Evolutionary conservation across 2,113 vertebrate genomes (phyloP).

Genomic region (Cynopterus brachyotis): DNA sequence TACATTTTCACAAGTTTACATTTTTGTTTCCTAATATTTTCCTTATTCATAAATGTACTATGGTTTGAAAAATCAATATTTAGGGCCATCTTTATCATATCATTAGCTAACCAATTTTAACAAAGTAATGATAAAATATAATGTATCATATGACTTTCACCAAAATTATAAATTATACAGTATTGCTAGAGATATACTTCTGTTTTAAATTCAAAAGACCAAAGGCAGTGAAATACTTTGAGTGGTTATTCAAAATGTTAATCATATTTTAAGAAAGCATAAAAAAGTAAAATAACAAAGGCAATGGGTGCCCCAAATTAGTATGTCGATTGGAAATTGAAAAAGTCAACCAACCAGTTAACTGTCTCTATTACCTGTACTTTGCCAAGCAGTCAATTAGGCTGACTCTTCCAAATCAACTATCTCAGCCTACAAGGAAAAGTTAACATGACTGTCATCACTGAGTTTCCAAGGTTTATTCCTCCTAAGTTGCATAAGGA

Average conservation of each 20-base stretch:
- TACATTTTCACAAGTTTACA: not conserved
- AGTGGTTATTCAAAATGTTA: constrained; percentile 2
- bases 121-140: not conserved
- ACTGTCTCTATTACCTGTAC: not conserved
- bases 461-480: not conserved
- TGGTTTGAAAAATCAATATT: not conserved
- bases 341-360: not conserved
- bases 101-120: not conserved
- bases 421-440: not conserved
- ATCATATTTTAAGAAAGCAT: not conserved
- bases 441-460: not conserved
- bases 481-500: not conserved
- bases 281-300: not conserved
- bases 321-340: not conserved
- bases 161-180: not conserved
- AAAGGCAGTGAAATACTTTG: not conserved
- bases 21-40: not conserved
- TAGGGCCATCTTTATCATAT: not conserved
- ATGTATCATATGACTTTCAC: not conserved
- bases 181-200: not conserved
- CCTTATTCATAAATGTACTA: not conserved
- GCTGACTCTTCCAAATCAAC: not conserved
- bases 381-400: not conserved
- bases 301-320: not conserved
- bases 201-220: not conserved